Conservation (phyloP, 1,140 invertebrate genomes). For the Zaprionus africanus region DNA sequence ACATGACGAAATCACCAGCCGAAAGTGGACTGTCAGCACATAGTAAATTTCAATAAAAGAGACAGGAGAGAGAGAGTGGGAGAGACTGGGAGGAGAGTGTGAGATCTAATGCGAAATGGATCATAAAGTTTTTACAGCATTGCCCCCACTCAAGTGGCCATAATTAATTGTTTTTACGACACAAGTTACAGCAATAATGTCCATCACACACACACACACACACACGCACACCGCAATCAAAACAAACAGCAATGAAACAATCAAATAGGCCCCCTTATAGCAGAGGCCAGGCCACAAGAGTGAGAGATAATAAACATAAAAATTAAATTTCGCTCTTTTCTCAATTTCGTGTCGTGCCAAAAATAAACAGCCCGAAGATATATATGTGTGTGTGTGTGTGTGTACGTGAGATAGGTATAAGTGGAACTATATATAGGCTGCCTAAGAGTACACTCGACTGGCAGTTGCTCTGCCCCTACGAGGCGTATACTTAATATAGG, state of each 20-base stretch:
- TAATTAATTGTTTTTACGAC: slow-evolving; percentile 72
- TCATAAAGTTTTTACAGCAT: slow-evolving; percentile 5
- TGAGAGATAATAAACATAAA: slow-evolving; percentile 57
- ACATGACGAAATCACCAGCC: slow-evolving; percentile 15
- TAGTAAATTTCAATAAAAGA: not conserved
- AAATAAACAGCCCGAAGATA: slow-evolving; percentile 57
- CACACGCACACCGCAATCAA: slow-evolving; percentile 37
- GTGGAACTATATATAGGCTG: not conserved
- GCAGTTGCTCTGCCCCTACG: not conserved
- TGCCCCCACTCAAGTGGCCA: slow-evolving; percentile 21
- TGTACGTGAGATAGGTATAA: slow-evolving; percentile 20
- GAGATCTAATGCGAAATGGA: slow-evolving; percentile 23
- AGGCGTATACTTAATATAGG: not conserved
- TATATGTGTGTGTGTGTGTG: not conserved
- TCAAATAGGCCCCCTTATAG: slow-evolving; percentile 26
- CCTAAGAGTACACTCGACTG: not conserved
- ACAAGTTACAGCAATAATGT: slow-evolving; percentile 59
- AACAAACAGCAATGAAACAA: slow-evolving; percentile 52
- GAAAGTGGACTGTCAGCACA: slow-evolving; percentile 36
- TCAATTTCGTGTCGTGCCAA: slow-evolving; percentile 47
- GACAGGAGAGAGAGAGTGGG: not conserved
- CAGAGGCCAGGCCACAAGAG: slow-evolving; percentile 17
- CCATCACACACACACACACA: slow-evolving; percentile 41
- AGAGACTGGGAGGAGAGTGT: not conserved
- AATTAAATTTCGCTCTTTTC: slow-evolving; percentile 46